Percentiles rank a stretch among this genome's conserved stretches.
These are phyloP conservation scores for Trypoxylus dichotomus DNA, from an alignment of 1,140 invertebrate species.

Conservation along the genomic window DNA sequence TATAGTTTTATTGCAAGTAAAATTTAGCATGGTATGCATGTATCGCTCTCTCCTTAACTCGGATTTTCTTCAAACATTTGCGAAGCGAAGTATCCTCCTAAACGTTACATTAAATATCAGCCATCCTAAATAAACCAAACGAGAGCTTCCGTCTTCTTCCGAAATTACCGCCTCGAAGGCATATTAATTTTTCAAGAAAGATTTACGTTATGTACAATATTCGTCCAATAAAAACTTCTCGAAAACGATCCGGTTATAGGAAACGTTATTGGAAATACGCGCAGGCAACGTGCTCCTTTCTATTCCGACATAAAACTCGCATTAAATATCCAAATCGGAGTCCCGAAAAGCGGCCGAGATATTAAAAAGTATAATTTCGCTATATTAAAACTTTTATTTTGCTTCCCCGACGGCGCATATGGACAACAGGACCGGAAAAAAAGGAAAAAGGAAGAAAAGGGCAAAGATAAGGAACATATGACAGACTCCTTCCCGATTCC, in stretches of 20 bases:
- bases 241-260: not conserved
- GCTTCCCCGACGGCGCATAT: constrained; percentile 1
- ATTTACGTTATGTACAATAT: constrained; percentile 3
- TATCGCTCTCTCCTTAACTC: too few relatives aligned
- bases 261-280: not conserved
- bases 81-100: not conserved
- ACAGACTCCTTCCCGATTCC: not conserved
- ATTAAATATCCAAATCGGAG: constrained; percentile 12
- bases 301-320: constrained; percentile 7
- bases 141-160: not conserved
- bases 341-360: not conserved
- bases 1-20: too few relatives aligned
- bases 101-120: not conserved
- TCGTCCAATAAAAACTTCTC: not conserved
- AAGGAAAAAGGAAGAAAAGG: not conserved
- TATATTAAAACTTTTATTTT: constrained; percentile 32
- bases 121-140: not conserved
- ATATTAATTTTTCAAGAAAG: not conserved
- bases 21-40: too few relatives aligned
- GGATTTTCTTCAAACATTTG: too few relatives aligned
- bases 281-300: not conserved
- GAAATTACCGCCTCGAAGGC: not conserved
- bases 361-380: constrained; percentile 33
- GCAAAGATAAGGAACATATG: not conserved
- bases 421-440: not conserved